Evolutionary conservation across 2,888 invertebrate species (phyloP).

Genomic region (Xanthorhoe spadicearia): DNA sequence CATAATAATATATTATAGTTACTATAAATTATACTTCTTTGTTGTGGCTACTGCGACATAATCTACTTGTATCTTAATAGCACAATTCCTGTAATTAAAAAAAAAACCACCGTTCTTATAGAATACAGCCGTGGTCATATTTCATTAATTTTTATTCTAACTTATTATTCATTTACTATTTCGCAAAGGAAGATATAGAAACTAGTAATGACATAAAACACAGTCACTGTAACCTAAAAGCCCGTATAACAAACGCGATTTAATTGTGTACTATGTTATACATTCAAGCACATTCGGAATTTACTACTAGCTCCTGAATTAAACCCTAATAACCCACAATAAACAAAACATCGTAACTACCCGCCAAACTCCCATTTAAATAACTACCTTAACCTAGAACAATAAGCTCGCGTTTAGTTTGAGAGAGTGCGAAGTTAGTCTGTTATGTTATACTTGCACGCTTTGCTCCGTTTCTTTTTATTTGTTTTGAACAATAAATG

Average conservation of each 20-base stretch:
- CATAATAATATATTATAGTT: too few relatives aligned
- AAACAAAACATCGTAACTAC: conserved; percentile 47
- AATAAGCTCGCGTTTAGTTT: conserved; percentile 44
- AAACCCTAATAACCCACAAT: conserved; percentile 64
- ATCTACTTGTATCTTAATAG: too few relatives aligned
- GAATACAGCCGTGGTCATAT: not conserved
- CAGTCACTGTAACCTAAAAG: conserved; percentile 46
- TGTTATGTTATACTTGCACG: conserved; percentile 52
- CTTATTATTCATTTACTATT: too few relatives aligned
- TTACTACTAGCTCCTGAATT: conserved; percentile 71
- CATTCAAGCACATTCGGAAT: conserved; percentile 69
- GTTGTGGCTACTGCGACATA: too few relatives aligned
- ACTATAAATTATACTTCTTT: too few relatives aligned
- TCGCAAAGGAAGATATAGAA: not conserved
- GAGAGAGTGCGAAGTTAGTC: conserved; percentile 40
- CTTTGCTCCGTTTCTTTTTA: conserved; percentile 71
- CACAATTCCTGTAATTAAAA: too few relatives aligned
- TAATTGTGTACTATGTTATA: conserved; percentile 64
- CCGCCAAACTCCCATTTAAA: conserved; percentile 37
- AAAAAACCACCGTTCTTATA: too few relatives aligned
- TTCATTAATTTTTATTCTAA: not conserved
- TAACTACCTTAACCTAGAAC: conserved; percentile 42
- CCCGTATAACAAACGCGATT: conserved; percentile 54
- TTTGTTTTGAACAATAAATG: conserved; percentile 77
- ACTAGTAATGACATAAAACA: not conserved